Evolutionary conservation across 2,797 vertebrate species (phyloP).

Genomic region (Valencia hispanica): DNA sequence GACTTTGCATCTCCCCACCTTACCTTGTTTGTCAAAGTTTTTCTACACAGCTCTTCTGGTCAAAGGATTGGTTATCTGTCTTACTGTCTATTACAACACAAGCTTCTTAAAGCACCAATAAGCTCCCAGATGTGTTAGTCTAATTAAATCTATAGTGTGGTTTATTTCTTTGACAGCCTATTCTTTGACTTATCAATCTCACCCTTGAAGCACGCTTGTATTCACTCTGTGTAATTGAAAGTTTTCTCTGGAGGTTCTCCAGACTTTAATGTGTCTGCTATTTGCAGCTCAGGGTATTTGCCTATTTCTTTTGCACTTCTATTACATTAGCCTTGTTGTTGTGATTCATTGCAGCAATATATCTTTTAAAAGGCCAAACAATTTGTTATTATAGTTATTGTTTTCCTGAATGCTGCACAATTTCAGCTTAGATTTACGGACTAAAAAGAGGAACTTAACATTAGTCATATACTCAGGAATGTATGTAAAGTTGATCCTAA

Average conservation of each 20-base stretch:
- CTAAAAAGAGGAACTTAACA: background rate
- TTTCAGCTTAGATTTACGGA: constrained; percentile 7
- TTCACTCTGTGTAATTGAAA: constrained; percentile 86
- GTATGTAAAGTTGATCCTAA: constrained; percentile 4
- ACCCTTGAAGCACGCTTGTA: constrained; percentile 66
- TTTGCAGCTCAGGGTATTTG: constrained; percentile 73
- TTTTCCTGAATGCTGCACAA: constrained; percentile 44
- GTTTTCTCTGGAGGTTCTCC: constrained; percentile 80
- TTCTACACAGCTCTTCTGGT: constrained; percentile 47
- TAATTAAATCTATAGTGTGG: constrained; percentile 86
- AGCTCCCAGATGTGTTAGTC: constrained; percentile 81
- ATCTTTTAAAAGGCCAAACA: constrained; percentile 65
- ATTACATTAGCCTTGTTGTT: constrained; percentile 66
- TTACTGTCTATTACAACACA: constrained; percentile 41
- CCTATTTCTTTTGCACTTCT: constrained; percentile 75
- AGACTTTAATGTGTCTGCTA: constrained; percentile 77
- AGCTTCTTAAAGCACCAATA: constrained; percentile 54
- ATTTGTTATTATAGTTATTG: constrained; percentile 70
- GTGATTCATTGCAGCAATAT: constrained; percentile 66
- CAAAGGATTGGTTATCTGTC: constrained; percentile 66
- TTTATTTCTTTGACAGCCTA: constrained; percentile 80
- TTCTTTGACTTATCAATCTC: constrained; percentile 80
- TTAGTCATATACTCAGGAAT: background rate
- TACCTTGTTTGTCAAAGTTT: constrained; percentile 38
- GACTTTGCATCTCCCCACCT: constrained; percentile 38